These are phyloP conservation scores for Nymphicus hollandicus DNA, from an alignment of 2,113 vertebrate species.

Conservation along the genomic window DNA sequence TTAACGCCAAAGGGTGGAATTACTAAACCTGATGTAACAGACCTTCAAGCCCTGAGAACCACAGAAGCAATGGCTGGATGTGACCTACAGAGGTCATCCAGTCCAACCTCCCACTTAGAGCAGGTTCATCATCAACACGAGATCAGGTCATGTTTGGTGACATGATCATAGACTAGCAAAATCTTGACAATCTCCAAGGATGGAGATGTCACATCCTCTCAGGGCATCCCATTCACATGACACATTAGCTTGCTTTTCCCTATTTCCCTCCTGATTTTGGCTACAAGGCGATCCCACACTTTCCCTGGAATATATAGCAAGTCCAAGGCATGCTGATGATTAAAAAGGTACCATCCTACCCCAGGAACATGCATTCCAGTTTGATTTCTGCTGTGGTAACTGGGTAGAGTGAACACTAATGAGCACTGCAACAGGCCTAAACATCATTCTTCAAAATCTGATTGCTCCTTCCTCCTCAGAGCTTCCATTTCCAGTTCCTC, in stretches of 20 bases:
- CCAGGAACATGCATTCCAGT: background rate
- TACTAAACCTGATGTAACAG: background rate
- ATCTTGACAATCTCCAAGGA: background rate
- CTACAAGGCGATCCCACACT: background rate
- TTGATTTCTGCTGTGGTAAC: background rate
- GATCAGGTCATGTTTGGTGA: background rate
- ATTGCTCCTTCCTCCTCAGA: background rate
- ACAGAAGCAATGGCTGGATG: background rate
- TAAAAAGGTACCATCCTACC: background rate
- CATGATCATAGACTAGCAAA: background rate
- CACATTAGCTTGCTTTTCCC: background rate
- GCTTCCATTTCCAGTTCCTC: background rate
- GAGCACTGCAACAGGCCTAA: background rate
- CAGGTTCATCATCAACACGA: background rate
- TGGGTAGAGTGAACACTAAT: accelerated
- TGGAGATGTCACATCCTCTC: background rate
- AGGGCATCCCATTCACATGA: accelerated
- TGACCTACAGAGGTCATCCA: background rate
- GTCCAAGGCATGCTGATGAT: background rate
- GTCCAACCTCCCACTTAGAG: background rate
- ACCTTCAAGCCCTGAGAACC: background rate
- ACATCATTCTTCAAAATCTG: background rate
- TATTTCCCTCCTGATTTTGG: background rate
- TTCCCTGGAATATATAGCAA: accelerated
- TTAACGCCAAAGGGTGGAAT: background rate